Conservation (phyloP, 2,888 invertebrate species). For the Ophonus ardosiacus region DNA sequence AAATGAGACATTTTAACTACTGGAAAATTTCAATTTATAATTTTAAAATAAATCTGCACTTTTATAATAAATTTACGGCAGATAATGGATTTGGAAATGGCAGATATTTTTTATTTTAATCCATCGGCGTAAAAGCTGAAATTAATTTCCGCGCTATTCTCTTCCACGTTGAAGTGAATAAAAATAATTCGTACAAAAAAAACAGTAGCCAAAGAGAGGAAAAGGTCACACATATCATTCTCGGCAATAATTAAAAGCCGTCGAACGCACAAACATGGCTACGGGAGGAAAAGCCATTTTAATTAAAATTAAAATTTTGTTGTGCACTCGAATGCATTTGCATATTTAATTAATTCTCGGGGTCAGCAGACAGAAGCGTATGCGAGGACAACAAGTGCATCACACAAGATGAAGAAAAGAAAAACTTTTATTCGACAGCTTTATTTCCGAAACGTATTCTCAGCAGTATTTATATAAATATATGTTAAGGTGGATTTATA, state of each 20-base stretch:
- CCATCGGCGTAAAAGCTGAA: background rate
- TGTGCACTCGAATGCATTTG: constrained; percentile 39
- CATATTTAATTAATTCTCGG: constrained; percentile 40
- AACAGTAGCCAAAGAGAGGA: background rate
- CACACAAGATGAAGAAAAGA: background rate
- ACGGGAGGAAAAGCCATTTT: constrained; percentile 16
- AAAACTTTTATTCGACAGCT: background rate
- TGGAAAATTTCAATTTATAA: background rate
- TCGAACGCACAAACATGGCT: constrained; percentile 9
- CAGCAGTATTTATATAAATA: too few relatives aligned
- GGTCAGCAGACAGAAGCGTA: constrained; percentile 1
- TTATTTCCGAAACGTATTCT: background rate
- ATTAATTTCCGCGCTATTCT: constrained; percentile 8
- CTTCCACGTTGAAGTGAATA: background rate
- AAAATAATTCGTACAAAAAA: constrained; percentile 18
- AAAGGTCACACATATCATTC: constrained; percentile 14
- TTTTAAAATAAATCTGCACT: background rate
- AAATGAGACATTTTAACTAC: background rate
- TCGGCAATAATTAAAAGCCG: constrained; percentile 33
- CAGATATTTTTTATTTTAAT: background rate
- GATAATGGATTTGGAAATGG: background rate
- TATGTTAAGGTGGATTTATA: too few relatives aligned
- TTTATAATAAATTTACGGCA: background rate
- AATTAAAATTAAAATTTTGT: constrained; percentile 51
- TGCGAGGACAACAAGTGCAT: background rate